Percentiles rank a stretch among this genome's conserved stretches.
Evolutionary conservation across 2,113 vertebrate genomes (phyloP).

Genomic region (Lucifuga dentata): DNA sequence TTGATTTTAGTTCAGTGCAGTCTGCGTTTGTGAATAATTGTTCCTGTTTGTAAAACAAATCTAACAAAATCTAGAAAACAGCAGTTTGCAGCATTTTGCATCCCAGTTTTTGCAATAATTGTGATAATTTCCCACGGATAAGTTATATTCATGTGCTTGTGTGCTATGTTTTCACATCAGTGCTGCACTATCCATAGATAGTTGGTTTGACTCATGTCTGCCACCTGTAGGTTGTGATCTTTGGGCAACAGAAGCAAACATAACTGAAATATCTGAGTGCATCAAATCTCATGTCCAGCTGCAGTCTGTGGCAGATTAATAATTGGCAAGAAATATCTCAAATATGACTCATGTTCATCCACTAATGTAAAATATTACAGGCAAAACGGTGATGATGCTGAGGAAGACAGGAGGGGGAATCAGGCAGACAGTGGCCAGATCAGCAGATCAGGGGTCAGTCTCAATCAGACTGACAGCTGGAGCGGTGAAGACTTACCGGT

Average conservation of each 20-base stretch:
- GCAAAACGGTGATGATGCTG: background rate
- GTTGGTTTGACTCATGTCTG: slow-evolving; percentile 30
- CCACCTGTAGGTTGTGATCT: slow-evolving; percentile 71
- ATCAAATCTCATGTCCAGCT: slow-evolving; percentile 14
- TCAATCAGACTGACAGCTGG: slow-evolving; percentile 54
- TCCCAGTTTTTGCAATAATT: no score
- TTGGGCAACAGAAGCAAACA: slow-evolving; percentile 29
- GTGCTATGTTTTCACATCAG: no score
- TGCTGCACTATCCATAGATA: background rate
- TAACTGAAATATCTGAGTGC: slow-evolving; percentile 14
- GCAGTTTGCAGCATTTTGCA: no score
- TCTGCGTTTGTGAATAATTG: slow-evolving; percentile 39
- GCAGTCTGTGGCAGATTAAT: slow-evolving; percentile 3
- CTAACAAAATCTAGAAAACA: no score
- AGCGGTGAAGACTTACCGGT: slow-evolving; percentile 57
- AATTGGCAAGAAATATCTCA: background rate
- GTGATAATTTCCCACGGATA: no score
- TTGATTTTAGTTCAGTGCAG: slow-evolving; percentile 27
- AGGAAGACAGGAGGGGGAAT: background rate
- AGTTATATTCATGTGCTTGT: no score
- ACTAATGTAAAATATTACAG: slow-evolving; percentile 17
- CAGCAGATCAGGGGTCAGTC: slow-evolving; percentile 48
- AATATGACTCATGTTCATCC: slow-evolving; percentile 40
- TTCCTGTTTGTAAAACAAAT: no score
- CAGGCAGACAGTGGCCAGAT: slow-evolving; percentile 37